Conservation (phyloP, 2,113 vertebrate species). For the Centropus unirufus region DNA sequence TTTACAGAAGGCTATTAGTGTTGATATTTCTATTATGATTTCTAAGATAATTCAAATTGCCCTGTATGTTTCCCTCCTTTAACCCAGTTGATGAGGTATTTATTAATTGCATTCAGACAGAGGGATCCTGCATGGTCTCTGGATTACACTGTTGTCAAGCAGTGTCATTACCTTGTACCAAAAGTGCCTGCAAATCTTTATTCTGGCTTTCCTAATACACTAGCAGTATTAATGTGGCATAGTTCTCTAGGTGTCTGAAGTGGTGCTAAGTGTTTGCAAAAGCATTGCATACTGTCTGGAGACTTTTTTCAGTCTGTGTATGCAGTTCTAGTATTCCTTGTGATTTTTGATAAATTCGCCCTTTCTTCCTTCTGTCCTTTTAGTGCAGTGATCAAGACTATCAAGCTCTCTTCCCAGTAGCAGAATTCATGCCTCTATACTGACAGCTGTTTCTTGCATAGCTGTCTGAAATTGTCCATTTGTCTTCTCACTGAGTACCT, state of each 20-base stretch:
- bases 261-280: not conserved
- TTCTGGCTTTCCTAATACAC: not conserved
- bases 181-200: not conserved
- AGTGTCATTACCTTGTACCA: not conserved
- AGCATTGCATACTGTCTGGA: not conserved
- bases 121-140: not conserved
- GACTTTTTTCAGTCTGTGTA: not conserved
- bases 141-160: not conserved
- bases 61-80: not conserved
- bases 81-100: not conserved
- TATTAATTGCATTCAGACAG: not conserved
- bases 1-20: not conserved
- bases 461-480: not conserved
- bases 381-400: not conserved
- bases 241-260: not conserved
- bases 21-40: not conserved
- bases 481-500: not conserved
- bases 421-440: not conserved
- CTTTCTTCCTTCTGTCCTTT: not conserved
- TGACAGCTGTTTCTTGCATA: not conserved
- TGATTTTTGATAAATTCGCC: not conserved
- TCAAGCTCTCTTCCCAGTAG: not conserved
- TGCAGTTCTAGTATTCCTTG: not conserved
- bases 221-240: accelerated
- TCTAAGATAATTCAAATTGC: not conserved